Conservation (phyloP, 2,888 invertebrate species). For the Endomychus coccineus region DNA sequence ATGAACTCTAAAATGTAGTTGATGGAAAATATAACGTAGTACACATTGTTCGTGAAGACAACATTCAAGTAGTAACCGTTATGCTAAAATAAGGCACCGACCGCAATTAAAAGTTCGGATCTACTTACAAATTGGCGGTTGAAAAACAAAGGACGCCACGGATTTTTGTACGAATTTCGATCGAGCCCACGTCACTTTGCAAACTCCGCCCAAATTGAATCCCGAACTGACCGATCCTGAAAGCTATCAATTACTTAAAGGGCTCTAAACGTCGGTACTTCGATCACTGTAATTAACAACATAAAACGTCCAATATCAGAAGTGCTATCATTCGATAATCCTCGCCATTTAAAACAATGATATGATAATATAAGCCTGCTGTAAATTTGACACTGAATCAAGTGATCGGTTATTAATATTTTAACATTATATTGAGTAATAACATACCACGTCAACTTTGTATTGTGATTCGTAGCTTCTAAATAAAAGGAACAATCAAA, state of each 20-base stretch:
- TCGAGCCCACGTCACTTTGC: constrained; percentile 1
- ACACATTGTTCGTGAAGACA: no score
- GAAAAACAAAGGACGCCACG: no score
- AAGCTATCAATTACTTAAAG: constrained; percentile 5
- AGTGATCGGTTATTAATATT: constrained; percentile 1
- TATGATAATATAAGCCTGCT: constrained; percentile 16
- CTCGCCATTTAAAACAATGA: constrained; percentile 16
- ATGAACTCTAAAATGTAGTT: no score
- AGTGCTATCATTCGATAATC: constrained; percentile 11
- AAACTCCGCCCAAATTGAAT: constrained; percentile 1
- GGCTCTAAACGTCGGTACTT: constrained; percentile 11
- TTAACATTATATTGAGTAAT: constrained; percentile 1
- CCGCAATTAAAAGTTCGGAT: no score
- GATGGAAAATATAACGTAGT: no score
- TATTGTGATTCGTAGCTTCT: not conserved
- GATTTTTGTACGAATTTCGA: no score
- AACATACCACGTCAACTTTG: not conserved
- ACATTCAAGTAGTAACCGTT: no score
- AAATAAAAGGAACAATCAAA: constrained; percentile 1
- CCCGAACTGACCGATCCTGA: not conserved
- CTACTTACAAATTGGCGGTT: no score
- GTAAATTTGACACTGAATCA: not conserved
- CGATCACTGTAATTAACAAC: constrained; percentile 17
- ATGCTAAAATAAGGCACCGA: no score
- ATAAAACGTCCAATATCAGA: constrained; percentile 10